Evolutionary conservation across 2,113 vertebrate species (phyloP).

Genomic region (Oriolus oriolus): DNA sequence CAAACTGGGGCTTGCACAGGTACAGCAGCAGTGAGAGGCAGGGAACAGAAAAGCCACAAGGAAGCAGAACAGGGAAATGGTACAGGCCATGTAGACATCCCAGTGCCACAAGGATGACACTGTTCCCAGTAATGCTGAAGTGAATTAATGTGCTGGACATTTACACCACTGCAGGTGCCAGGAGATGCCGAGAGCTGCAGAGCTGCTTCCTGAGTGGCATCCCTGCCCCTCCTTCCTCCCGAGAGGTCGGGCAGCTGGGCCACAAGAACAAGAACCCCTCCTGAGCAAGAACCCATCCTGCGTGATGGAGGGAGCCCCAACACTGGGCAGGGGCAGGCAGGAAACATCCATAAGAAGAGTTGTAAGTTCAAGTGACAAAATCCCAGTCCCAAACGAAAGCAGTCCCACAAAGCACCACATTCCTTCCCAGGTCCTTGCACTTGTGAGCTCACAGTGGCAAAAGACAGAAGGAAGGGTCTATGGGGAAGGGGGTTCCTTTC

Average conservation of each 20-base stretch:
- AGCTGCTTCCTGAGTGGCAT: neutral
- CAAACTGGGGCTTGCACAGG: neutral
- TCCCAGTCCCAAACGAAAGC: neutral
- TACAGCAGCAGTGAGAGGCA: neutral
- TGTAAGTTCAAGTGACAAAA: neutral
- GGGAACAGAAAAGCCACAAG: neutral
- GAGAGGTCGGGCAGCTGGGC: accelerated
- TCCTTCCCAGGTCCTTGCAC: neutral
- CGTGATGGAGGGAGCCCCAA: neutral
- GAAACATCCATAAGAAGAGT: neutral
- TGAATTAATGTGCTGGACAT: neutral
- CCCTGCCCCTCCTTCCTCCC: neutral
- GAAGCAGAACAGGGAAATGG: neutral
- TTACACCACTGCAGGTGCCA: accelerated
- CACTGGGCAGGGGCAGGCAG: neutral
- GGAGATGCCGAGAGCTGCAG: neutral
- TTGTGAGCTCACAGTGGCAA: accelerated
- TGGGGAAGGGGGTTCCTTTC: neutral
- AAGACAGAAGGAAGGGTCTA: neutral
- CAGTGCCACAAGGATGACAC: neutral
- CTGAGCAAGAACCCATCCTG: neutral
- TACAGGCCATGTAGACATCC: neutral
- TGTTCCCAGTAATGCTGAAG: neutral
- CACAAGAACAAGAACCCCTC: neutral
- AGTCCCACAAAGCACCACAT: neutral